phyloP scores from a whole-genome alignment of 2,888 invertebrate genomes.

The Campopleginae sp. region DNA sequence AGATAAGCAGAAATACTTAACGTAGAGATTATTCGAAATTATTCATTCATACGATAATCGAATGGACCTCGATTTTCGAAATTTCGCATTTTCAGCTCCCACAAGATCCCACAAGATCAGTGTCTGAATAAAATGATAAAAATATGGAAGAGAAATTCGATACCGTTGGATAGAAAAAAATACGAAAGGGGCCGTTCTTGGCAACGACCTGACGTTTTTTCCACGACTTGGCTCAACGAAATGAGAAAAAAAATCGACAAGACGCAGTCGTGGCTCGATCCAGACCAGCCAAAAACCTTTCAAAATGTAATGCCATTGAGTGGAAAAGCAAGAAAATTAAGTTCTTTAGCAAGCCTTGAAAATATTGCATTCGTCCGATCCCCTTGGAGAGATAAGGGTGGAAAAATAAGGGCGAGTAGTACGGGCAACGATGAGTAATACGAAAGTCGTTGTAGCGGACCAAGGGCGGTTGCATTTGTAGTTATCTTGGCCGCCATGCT shows the following conservation, averaged over 20 bases:
- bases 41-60: background rate
- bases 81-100: background rate
- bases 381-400: background rate
- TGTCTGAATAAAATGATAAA: background rate
- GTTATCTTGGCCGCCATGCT: constrained; percentile 4
- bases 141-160: background rate
- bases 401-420: background rate
- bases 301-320: background rate
- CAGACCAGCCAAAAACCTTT: too few relatives aligned
- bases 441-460: background rate
- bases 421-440: constrained; percentile 20
- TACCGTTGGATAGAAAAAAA: too few relatives aligned
- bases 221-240: too few relatives aligned
- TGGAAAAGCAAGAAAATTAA: background rate
- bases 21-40: background rate
- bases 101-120: background rate
- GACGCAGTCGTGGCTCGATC: too few relatives aligned
- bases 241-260: too few relatives aligned
- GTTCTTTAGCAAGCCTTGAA: background rate
- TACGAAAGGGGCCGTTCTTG: too few relatives aligned
- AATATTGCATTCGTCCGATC: background rate
- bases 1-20: background rate
- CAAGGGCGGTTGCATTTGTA: background rate
- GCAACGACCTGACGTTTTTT: too few relatives aligned
- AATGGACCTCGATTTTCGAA: background rate